phyloP scores from a whole-genome alignment of 2,888 invertebrate species.

The Oxytorus armatus region DNA sequence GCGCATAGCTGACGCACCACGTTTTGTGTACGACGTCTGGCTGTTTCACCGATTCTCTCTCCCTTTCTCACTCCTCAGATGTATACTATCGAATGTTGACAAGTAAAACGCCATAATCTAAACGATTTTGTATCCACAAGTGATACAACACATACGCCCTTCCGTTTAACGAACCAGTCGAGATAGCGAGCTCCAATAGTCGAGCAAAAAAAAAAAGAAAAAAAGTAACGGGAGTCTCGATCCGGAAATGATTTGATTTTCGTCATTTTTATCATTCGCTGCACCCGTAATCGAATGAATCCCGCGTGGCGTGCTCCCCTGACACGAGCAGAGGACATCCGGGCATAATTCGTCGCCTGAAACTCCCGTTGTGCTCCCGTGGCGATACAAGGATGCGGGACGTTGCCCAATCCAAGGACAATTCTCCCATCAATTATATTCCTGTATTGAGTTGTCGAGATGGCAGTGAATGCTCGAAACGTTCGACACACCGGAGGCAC shows the following conservation, averaged over 20 bases:
- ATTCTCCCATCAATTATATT: too few relatives aligned
- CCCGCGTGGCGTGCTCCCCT: constrained; percentile 12
- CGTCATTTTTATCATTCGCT: constrained; percentile 75
- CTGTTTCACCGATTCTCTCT: constrained; percentile 39
- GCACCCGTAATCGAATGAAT: constrained; percentile 71
- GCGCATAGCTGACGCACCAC: constrained; percentile 76
- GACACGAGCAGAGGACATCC: constrained; percentile 45
- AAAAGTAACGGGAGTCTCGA: constrained; percentile 28
- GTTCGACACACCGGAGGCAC: too few relatives aligned
- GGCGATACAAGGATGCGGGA: neutral
- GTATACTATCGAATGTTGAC: constrained; percentile 13
- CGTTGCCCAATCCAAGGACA: too few relatives aligned
- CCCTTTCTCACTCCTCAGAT: constrained; percentile 4
- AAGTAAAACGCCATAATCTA: constrained; percentile 14
- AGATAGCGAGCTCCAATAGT: too few relatives aligned
- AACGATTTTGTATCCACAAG: neutral
- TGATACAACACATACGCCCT: neutral
- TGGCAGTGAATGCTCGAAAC: too few relatives aligned
- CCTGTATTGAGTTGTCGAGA: too few relatives aligned
- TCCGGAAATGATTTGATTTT: constrained; percentile 77
- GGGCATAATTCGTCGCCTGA: constrained; percentile 7
- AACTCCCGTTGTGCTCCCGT: neutral
- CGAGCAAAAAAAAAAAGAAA: constrained; percentile 4
- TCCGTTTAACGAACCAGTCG: neutral
- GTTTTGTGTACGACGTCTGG: constrained; percentile 65